A percentile compares a stretch with the other conserved stretches of the same genome.
Conservation (phyloP, 2,888 invertebrate species). For the Eupithecia abbreviata region DNA sequence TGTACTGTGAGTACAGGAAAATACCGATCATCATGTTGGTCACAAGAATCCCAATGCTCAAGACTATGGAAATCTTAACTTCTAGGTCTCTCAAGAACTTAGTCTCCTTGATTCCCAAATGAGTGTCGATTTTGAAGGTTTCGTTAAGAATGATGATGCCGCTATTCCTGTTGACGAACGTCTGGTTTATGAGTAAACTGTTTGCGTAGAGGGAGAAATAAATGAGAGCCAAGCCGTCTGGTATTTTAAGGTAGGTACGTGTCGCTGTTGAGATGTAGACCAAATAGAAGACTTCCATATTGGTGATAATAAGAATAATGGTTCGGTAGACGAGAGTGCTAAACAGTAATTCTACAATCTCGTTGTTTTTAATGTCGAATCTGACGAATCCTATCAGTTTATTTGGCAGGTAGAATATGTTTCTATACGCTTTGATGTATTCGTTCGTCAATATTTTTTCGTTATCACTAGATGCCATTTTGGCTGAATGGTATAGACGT, state of each 20-base stretch:
- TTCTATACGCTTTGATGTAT: conserved; percentile 48
- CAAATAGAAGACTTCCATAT: conserved; percentile 47
- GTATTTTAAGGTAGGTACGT: conserved; percentile 50
- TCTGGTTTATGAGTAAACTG: conserved; percentile 53
- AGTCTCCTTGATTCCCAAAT: conserved; percentile 63
- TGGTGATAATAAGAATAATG: conserved; percentile 44
- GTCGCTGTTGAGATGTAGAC: conserved; percentile 48
- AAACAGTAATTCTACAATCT: conserved; percentile 50
- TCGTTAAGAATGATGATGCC: conserved; percentile 53
- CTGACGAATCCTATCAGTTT: conserved; percentile 57
- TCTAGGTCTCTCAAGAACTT: conserved; percentile 61
- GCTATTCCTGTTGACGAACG: conserved; percentile 52
- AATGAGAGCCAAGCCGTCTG: conserved; percentile 54
- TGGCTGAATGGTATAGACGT: neutral
- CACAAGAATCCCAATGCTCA: conserved; percentile 40
- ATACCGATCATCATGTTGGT: conserved; percentile 45
- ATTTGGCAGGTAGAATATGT: conserved; percentile 47
- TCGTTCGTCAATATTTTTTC: conserved; percentile 50
- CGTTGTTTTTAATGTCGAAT: conserved; percentile 56
- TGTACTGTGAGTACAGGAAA: conserved; percentile 50
- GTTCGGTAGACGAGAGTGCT: conserved; percentile 50
- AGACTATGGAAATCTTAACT: conserved; percentile 40
- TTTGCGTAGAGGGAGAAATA: conserved; percentile 54
- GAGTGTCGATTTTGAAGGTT: conserved; percentile 60
- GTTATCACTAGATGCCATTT: conserved; percentile 43